These are phyloP conservation scores for Sycophaga agraensis DNA, from an alignment of 1,140 invertebrate genomes.

Conservation along the genomic window DNA sequence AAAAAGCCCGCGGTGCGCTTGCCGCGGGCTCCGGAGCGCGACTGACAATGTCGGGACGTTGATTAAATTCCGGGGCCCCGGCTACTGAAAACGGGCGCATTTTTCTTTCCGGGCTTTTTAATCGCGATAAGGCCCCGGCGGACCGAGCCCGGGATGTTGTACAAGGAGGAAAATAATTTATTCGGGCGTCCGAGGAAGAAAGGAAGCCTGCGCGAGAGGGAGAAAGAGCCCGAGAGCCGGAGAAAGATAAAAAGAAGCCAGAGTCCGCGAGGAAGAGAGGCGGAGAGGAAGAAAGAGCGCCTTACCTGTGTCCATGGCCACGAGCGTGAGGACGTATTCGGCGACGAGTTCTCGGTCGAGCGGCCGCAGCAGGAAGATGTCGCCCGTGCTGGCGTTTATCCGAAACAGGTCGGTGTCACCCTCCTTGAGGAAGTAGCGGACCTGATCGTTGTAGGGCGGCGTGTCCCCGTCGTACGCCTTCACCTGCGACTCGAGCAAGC, in stretches of 20 bases:
- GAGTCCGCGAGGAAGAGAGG: too few species aligned
- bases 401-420: conserved; percentile 85
- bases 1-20: too few species aligned
- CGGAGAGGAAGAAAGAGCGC: too few species aligned
- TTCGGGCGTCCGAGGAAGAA: too few species aligned
- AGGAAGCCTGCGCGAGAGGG: background rate
- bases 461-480: conserved; percentile 87
- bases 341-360: conserved; percentile 81
- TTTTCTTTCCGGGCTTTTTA: too few species aligned
- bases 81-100: too few species aligned
- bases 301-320: conserved; percentile 92
- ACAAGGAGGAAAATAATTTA: too few species aligned
- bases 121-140: too few species aligned
- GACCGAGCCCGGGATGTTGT: too few species aligned
- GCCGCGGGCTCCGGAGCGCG: too few species aligned
- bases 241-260: background rate
- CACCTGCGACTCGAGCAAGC: conserved; percentile 58
- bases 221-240: background rate
- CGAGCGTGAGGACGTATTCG: conserved; percentile 80
- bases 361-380: conserved; percentile 77
- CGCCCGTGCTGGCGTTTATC: conserved; percentile 86
- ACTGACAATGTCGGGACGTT: too few species aligned
- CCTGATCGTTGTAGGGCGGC: conserved; percentile 84
- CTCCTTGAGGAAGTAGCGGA: conserved; percentile 90
- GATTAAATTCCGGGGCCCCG: too few species aligned